These are phyloP conservation scores for Eutolmus rufibarbis DNA, from an alignment of 2,888 invertebrate species.

Conservation along the genomic window DNA sequence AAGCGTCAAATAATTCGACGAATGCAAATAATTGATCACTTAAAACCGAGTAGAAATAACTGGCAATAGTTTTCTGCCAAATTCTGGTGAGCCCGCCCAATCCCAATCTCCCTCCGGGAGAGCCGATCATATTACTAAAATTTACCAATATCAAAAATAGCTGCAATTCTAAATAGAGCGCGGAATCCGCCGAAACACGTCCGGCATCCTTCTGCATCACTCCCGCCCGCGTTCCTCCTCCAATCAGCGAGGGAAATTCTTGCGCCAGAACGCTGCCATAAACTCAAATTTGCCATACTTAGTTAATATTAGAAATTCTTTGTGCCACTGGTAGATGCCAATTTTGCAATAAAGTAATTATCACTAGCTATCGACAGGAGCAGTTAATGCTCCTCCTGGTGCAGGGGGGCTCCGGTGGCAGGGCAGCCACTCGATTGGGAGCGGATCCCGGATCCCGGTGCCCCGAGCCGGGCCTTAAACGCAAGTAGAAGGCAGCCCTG, in stretches of 20 bases:
- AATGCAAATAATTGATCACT: background rate
- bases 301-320: conserved; percentile 38
- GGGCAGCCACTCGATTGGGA: background rate
- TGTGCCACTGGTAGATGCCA: conserved; percentile 35
- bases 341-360: conserved; percentile 39
- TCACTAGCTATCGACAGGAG: conserved; percentile 36
- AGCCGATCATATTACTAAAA: background rate
- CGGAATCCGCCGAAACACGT: background rate
- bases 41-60: background rate
- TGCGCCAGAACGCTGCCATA: conserved; percentile 23
- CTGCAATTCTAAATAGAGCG: background rate
- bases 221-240: conserved; percentile 16
- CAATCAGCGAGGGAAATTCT: conserved; percentile 20
- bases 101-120: background rate
- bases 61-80: background rate
- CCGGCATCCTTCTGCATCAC: background rate
- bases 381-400: conserved; percentile 9
- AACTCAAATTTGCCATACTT: background rate
- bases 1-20: background rate
- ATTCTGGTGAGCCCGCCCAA: background rate
- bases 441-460: background rate
- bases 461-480: background rate
- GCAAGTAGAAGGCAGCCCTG: conserved; percentile 42
- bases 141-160: background rate
- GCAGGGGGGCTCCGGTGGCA: background rate